phyloP scores from a whole-genome alignment of 2,888 invertebrate species.

The Dasysyrphus tricinctus region DNA sequence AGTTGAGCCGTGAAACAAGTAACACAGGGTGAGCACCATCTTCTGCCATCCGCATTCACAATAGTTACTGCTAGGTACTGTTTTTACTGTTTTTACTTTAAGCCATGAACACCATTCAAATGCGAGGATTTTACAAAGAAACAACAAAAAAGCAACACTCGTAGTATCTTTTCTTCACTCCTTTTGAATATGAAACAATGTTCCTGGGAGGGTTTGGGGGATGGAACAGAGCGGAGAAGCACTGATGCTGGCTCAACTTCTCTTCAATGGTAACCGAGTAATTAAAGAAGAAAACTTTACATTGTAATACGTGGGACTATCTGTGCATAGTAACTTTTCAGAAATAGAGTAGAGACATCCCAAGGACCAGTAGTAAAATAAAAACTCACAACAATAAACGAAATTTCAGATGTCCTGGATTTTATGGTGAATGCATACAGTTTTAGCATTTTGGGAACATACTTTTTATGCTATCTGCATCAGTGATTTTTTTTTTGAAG shows the following conservation, averaged over 20 bases:
- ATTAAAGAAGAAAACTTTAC: constrained; percentile 74
- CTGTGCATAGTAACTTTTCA: constrained; percentile 57
- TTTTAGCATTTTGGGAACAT: background rate
- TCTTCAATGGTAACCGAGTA: constrained; percentile 63
- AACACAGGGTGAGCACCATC: constrained; percentile 24
- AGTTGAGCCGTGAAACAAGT: constrained; percentile 34
- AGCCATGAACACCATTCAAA: constrained; percentile 22
- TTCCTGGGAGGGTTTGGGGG: constrained; percentile 11
- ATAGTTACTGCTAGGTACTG: constrained; percentile 24
- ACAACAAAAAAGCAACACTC: constrained; percentile 22
- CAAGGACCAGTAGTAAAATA: constrained; percentile 23
- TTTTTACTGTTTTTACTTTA: constrained; percentile 1
- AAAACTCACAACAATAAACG: constrained; percentile 20
- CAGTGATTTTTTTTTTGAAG: background rate
- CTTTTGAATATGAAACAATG: constrained; percentile 58
- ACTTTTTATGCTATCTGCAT: background rate
- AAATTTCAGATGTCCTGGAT: constrained; percentile 13
- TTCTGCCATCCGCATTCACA: constrained; percentile 46
- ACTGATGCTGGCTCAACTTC: constrained; percentile 37
- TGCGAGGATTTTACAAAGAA: constrained; percentile 6
- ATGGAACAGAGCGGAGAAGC: background rate
- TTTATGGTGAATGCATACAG: constrained; percentile 11
- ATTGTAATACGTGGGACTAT: constrained; percentile 66
- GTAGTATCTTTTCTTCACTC: constrained; percentile 25
- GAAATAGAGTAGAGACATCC: constrained; percentile 3